Evolutionary conservation across 2,888 invertebrate genomes (phyloP), one percentile per base, ranked within the genome.

Genomic region (Pterostichus niger): DNA sequence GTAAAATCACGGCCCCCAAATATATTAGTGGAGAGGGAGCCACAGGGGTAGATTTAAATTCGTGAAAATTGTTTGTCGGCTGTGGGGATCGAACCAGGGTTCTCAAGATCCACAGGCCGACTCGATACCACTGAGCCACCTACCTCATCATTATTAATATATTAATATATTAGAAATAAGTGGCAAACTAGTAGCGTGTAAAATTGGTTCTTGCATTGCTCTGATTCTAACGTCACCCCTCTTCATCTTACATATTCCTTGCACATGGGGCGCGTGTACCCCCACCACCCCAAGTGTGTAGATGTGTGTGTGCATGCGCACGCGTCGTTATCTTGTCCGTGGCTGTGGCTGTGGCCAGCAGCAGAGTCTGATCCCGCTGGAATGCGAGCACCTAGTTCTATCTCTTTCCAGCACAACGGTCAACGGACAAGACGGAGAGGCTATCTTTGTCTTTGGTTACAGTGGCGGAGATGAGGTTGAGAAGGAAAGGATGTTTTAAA

Each of bases 281-380:
- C 56, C 56, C 56, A 17, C 56, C 17, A 13, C 15, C 17, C 17
- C 17, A 4, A 54, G 10, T 61, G 61, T 61, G n/a, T n/a, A n/a
- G n/a, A n/a, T n/a, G 24, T 64, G 35, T 64, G 64, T 33, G 68
- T 17, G 68, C 44, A 9, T 17, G 17, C 64, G 64, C n/a, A 35
- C 13, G 64, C 13, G 35, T 64, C 31, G 24, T 59, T 59, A 59
- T 40, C 40, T 11, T 49, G 49, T 49, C 35, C n/a, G 13, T 33
- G 33, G 33, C 35, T 64, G 33, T 64, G 24, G 24, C 13, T 77
- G 80, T 80, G 68, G 80, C 68, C 68, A 80, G 80, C 68, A 80
- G 79, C 79, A 35, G 31, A 68, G 64, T 33, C 80, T 80, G 80
- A 68, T 80, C 80, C 49, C 35, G 68, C 13, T 80, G 80, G 80